phyloP scores from a whole-genome alignment of 2,113 vertebrate genomes.

The Ivindomyrus marchei region DNA sequence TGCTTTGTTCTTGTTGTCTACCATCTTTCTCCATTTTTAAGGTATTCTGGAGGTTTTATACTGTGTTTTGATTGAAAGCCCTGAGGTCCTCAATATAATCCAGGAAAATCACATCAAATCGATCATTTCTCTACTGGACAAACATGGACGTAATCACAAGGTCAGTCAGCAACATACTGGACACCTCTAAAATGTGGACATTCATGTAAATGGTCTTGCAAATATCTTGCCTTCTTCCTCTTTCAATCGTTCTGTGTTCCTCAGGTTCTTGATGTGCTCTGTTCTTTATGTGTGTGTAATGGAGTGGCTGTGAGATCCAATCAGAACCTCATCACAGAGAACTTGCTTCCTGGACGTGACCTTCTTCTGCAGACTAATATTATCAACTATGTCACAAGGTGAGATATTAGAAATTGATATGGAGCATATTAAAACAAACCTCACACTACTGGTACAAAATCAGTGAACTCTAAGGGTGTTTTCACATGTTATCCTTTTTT shows the following conservation, averaged over 20 bases:
- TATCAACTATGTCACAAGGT: conserved; percentile 88
- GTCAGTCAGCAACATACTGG: conserved; percentile 40
- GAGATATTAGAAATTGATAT: neutral
- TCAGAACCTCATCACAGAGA: conserved; percentile 92
- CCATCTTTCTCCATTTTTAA: conserved; percentile 33
- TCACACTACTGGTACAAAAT: neutral
- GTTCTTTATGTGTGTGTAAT: conserved; percentile 88
- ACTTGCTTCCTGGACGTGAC: conserved; percentile 81
- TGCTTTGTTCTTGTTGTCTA: neutral
- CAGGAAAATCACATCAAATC: conserved; percentile 93
- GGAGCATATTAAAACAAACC: neutral
- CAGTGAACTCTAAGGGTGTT: neutral
- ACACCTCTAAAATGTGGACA: neutral
- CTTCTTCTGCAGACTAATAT: conserved; percentile 82
- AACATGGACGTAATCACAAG: conserved; percentile 91
- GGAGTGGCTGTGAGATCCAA: conserved; percentile 88
- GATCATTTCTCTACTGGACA: conserved; percentile 86
- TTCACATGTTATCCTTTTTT: neutral
- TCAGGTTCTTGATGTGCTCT: conserved; percentile 86
- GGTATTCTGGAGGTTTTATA: conserved; percentile 92
- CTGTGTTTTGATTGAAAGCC: conserved; percentile 88
- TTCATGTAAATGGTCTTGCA: neutral
- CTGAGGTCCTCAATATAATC: conserved; percentile 89
- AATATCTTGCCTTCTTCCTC: neutral
- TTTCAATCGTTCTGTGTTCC: neutral